A percentile compares a stretch with the other conserved stretches of the same genome.
Evolutionary conservation across 2,888 invertebrate genomes (phyloP).

Genomic region (Pseudoips prasinana): DNA sequence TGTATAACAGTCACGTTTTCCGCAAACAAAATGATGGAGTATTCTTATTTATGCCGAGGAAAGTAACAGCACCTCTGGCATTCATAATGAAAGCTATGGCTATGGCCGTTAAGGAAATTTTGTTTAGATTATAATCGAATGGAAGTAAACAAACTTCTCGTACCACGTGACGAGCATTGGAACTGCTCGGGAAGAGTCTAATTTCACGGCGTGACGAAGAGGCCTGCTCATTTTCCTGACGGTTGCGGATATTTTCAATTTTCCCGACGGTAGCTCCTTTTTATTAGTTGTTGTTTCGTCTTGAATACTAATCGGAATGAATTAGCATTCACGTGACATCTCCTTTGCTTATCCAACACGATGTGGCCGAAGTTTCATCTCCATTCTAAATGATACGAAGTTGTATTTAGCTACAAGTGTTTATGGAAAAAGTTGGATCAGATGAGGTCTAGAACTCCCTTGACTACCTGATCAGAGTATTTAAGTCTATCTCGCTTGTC

Average conservation of each 20-base stretch:
- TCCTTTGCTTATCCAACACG: conserved; percentile 47
- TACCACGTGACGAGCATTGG: conserved; percentile 65
- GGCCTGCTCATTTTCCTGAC: conserved; percentile 73
- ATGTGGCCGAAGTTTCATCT: conserved; percentile 19
- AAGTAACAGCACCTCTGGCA: conserved; percentile 33
- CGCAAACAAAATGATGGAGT: conserved; percentile 28
- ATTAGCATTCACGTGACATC: conserved; percentile 68
- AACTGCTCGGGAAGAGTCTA: conserved; percentile 58
- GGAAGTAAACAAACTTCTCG: conserved; percentile 72
- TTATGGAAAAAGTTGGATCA: no score
- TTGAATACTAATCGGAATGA: conserved; percentile 71
- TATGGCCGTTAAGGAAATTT: conserved; percentile 51
- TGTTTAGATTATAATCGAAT: conserved; percentile 66
- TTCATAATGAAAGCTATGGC: conserved; percentile 42
- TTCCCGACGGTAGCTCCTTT: conserved; percentile 71
- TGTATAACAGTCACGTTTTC: conserved; percentile 34
- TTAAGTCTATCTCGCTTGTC: no score
- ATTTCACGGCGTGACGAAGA: conserved; percentile 74
- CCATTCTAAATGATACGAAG: conserved; percentile 18
- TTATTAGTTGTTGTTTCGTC: conserved; percentile 78
- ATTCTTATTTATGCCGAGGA: conserved; percentile 29
- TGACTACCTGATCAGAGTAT: no score
- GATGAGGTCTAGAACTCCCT: no score
- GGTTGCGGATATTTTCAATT: conserved; percentile 81
- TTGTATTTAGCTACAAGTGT: conserved; percentile 17